These are phyloP conservation scores for Scelioninae gen. 2 DNA, from an alignment of 2,888 invertebrate species.

Conservation along the genomic window DNA sequence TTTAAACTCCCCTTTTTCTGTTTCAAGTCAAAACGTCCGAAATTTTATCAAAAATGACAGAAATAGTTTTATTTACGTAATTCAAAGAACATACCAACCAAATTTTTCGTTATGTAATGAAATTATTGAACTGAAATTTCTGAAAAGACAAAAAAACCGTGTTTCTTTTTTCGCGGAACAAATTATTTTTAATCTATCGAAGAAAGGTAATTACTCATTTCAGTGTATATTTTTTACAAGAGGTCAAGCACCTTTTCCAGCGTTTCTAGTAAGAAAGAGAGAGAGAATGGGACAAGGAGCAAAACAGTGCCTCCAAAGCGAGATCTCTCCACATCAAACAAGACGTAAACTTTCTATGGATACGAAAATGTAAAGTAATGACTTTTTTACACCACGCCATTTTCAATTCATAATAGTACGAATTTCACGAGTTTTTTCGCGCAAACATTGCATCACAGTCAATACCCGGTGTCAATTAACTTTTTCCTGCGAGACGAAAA, in stretches of 20 bases:
- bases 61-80: too few species aligned
- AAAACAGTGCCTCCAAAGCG: slow-evolving; percentile 19
- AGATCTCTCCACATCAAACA: slow-evolving; percentile 53
- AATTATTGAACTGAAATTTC: too few species aligned
- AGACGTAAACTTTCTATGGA: slow-evolving; percentile 49
- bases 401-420: slow-evolving; percentile 53
- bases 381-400: slow-evolving; percentile 42
- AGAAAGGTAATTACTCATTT: too few species aligned
- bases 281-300: slow-evolving; percentile 24
- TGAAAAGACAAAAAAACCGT: too few species aligned
- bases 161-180: too few species aligned
- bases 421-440: slow-evolving; percentile 47
- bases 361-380: slow-evolving; percentile 44
- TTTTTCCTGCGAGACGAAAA: slow-evolving; percentile 28
- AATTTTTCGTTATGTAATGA: too few species aligned
- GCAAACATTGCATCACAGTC: slow-evolving; percentile 44
- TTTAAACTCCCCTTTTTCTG: too few species aligned
- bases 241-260: slow-evolving; percentile 45
- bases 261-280: slow-evolving; percentile 26
- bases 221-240: slow-evolving; percentile 31
- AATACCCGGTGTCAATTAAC: neutral
- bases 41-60: too few species aligned
- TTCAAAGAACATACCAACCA: too few species aligned
- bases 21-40: too few species aligned
- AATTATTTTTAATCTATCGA: too few species aligned